Percentiles rank a stretch among this genome's conserved stretches.
phyloP scores from a whole-genome alignment of 2,113 vertebrate species.

The Xyliphius kryptos region DNA sequence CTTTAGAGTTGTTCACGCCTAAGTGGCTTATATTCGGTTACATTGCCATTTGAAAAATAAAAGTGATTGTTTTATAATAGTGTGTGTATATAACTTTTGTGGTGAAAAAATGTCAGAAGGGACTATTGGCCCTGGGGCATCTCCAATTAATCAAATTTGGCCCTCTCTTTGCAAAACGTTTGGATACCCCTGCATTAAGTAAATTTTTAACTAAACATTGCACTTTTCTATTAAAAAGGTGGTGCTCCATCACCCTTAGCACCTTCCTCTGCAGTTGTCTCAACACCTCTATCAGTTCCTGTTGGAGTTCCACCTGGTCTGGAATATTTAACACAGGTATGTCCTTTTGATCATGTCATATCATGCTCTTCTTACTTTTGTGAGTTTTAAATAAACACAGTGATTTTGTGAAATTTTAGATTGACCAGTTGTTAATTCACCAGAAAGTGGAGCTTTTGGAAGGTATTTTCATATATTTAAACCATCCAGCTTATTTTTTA shows the following conservation, averaged over 20 bases:
- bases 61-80: no score
- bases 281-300: constrained; percentile 36
- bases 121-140: no score
- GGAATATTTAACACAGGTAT: constrained; percentile 77
- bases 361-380: background rate
- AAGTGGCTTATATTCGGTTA: no score
- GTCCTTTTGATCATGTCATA: background rate
- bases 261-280: background rate
- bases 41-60: no score
- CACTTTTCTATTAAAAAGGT: constrained; percentile 7
- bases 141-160: no score
- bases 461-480: constrained; percentile 60
- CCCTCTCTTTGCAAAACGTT: no score
- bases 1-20: no score
- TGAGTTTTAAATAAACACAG: background rate
- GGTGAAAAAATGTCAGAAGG: no score
- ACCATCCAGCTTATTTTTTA: no score
- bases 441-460: constrained; percentile 81
- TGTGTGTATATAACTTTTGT: no score
- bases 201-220: no score
- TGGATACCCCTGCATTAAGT: no score
- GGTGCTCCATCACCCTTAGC: constrained; percentile 32
- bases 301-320: constrained; percentile 72
- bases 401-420: constrained; percentile 52
- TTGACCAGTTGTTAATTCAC: constrained; percentile 83